Conservation (phyloP, 2,888 invertebrate species). For the Oxycera nigricornis region DNA sequence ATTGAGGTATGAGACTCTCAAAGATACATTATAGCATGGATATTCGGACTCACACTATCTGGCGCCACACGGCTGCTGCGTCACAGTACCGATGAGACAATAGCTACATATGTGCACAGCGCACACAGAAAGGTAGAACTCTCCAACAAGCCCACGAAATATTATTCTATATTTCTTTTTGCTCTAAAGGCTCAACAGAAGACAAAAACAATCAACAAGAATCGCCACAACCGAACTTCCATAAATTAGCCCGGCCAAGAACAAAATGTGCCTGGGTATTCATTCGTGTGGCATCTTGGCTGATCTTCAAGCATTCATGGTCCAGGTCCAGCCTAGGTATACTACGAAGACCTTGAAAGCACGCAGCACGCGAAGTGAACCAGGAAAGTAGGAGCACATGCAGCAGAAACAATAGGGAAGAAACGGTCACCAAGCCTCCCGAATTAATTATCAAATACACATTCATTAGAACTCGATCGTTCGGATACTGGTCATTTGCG, state of each 20-base stretch:
- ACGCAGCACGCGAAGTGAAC: not conserved
- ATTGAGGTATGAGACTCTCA: conserved; percentile 30
- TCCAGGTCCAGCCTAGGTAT: not conserved
- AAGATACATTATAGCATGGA: not conserved
- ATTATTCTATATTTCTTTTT: conserved; percentile 28
- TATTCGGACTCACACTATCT: not conserved
- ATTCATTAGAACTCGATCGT: not conserved
- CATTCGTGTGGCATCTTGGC: conserved; percentile 16
- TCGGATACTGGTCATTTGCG: not conserved
- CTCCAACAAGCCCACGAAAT: conserved; percentile 11
- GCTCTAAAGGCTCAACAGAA: not conserved
- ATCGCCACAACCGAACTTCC: conserved; percentile 29
- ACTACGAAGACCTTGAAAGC: not conserved
- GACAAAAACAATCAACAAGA: conserved; percentile 9
- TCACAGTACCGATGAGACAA: not conserved
- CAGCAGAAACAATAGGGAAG: not conserved
- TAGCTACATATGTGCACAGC: not conserved
- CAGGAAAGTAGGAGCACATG: not conserved
- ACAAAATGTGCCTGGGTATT: not conserved
- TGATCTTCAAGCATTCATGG: not conserved
- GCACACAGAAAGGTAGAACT: conserved; percentile 30
- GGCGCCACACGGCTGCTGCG: conserved; percentile 22
- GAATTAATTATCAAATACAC: conserved; percentile 17
- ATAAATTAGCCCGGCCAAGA: conserved; percentile 23
- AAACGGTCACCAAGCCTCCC: conserved; percentile 24